phyloP scores from a whole-genome alignment of 2,888 invertebrate species.

The Drosophila mimica region DNA sequence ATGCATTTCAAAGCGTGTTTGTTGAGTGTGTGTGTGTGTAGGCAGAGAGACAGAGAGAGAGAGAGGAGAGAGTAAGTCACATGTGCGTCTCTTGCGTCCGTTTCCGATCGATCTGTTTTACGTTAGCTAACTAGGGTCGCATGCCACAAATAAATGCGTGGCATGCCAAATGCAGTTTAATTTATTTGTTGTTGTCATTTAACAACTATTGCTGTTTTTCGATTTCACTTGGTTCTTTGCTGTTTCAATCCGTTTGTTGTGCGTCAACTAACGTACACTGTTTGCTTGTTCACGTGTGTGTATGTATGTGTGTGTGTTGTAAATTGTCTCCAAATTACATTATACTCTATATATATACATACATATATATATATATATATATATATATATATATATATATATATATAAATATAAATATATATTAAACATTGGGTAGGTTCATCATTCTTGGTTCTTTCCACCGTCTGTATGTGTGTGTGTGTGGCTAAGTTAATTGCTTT shows the following conservation, averaged over 20 bases:
- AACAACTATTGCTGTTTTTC: slow-evolving; percentile 17
- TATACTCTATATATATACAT: slow-evolving; percentile 21
- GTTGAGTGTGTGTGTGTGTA: slow-evolving; percentile 15
- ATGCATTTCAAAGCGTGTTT: slow-evolving; percentile 13
- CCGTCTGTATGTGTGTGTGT: slow-evolving; percentile 30
- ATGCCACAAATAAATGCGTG: slow-evolving; percentile 30
- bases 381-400: slow-evolving; percentile 8
- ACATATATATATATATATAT: slow-evolving; percentile 13
- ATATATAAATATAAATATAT: slow-evolving; percentile 12
- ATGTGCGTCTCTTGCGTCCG: slow-evolving; percentile 43
- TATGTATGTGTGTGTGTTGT: slow-evolving; percentile 45
- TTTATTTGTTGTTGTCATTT: neutral
- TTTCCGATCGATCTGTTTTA: slow-evolving; percentile 28
- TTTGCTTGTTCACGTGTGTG: slow-evolving; percentile 6
- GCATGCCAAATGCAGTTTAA: slow-evolving; percentile 37
- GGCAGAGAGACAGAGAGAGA: neutral
- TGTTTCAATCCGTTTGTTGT: slow-evolving; percentile 37
- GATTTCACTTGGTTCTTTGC: slow-evolving; percentile 9
- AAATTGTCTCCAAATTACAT: slow-evolving; percentile 67
- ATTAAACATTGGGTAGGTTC: slow-evolving; percentile 75
- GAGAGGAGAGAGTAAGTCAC: slow-evolving; percentile 32
- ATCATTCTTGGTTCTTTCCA: slow-evolving; percentile 52
- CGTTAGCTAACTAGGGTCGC: slow-evolving; percentile 40
- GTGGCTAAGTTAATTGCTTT: slow-evolving; percentile 51
- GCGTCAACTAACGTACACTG: slow-evolving; percentile 45